phyloP scores from a whole-genome alignment of 2,888 invertebrate species.

The Lacanobia wlatinum region DNA sequence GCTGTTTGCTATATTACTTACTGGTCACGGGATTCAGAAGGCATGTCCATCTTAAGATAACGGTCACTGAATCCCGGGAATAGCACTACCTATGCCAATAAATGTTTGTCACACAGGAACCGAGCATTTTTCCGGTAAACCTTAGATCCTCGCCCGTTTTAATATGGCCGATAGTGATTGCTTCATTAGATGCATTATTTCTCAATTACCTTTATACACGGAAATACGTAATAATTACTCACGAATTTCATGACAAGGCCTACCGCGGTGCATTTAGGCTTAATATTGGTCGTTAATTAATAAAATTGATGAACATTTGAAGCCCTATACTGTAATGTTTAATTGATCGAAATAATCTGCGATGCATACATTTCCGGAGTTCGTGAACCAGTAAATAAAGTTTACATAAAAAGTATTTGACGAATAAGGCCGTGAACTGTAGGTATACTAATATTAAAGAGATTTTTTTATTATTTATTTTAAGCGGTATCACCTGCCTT shows the following conservation, averaged over 20 bases:
- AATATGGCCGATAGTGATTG: no score
- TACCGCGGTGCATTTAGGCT: not conserved
- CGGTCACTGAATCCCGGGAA: no score
- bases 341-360: conserved; percentile 7
- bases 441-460: no score
- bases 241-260: conserved; percentile 31
- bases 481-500: no score
- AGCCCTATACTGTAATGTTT: not conserved
- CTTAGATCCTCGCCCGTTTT: no score
- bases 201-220: not conserved
- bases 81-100: no score
- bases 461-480: no score
- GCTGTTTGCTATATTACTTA: no score
- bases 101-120: no score
- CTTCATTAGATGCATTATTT: not conserved
- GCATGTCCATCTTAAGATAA: no score
- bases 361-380: not conserved
- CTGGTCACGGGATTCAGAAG: no score
- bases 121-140: no score
- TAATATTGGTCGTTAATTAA: not conserved
- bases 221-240: conserved; percentile 27
- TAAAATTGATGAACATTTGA: conserved; percentile 7
- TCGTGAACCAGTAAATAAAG: not conserved
- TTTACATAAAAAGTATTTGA: not conserved
- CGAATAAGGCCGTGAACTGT: not conserved